These are phyloP conservation scores for Aporophyla lueneburgensis DNA, from an alignment of 2,888 invertebrate genomes.

Conservation along the genomic window DNA sequence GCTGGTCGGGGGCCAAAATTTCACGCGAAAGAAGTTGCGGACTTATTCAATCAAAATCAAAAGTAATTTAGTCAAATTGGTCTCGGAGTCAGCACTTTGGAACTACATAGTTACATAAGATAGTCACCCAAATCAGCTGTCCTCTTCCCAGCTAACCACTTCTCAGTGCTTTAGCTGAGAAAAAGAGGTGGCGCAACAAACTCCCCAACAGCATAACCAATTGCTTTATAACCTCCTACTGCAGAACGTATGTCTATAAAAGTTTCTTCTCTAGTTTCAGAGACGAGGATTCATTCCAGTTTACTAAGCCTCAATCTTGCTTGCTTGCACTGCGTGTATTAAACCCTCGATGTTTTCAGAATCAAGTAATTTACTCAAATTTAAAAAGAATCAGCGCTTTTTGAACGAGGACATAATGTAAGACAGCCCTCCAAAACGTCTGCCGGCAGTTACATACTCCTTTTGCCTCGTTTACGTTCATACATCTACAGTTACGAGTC, in stretches of 20 bases:
- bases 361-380: background rate
- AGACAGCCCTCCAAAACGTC: background rate
- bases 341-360: background rate
- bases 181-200: too few relatives aligned
- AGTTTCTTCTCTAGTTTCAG: background rate
- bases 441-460: background rate
- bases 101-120: too few relatives aligned
- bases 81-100: too few relatives aligned
- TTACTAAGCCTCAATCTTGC: background rate
- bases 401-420: background rate
- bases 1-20: too few relatives aligned
- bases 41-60: too few relatives aligned
- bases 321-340: background rate
- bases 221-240: background rate
- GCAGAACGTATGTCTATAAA: background rate
- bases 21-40: too few relatives aligned
- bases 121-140: too few relatives aligned
- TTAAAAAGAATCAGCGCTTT: background rate
- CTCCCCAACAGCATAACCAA: too few relatives aligned
- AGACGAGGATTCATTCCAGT: background rate
- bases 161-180: too few relatives aligned
- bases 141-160: too few relatives aligned
- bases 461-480: too few relatives aligned
- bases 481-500: background rate
- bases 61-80: too few relatives aligned